Base-by-base conservation (phyloP, 2,888 invertebrate genomes). In the Priocnemis perturbator region DNA sequence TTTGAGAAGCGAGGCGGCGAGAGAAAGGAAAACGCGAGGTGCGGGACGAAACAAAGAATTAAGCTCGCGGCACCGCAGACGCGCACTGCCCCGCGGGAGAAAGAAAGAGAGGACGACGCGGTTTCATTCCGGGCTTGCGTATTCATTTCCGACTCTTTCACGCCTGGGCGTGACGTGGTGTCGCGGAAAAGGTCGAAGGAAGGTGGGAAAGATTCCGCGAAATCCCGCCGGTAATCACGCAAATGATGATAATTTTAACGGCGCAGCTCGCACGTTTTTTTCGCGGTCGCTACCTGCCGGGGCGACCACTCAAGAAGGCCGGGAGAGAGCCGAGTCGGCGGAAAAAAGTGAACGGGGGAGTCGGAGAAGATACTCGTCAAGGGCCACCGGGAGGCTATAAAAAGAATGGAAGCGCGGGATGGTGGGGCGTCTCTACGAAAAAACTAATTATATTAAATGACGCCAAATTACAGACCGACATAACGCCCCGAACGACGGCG, bases 401-500 rank as follows among this genome's bases (percentile, higher is more conserved):
- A 30, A 69, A 59, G 30, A 52, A 45, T 17, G 9, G 23, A 30
- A 17, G 50, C 9, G 61, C 23, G 44, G 61, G 19, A 45, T 20
- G 26, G 65, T 14, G 30, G 47, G 14, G 15, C 17, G n/a, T n/a
- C n/a, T n/a, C n/a, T n/a, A 5, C 11, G 69, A 80, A 84, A 81
- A 82, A 85, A 82, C 77, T 83, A 85, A 85, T 85, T 84, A 83
- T 79, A 83, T 83, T 82, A 82, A 84, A 83, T 78, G 82, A 81
- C 73, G 79, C 65, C 67, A 82, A 85, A 84, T 85, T 84, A 81
- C 78, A 80, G 80, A 81, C 60, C 71, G 75, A 64, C n/a, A n/a
- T n/a, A n/a, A n/a, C 50, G 60, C 68, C 67, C 57, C 47, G 52
- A 61, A 53, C 48, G 44, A 55, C 48, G 57, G 47, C 44, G 56